Evolutionary conservation across 1,140 invertebrate genomes (phyloP), one percentile per base, ranked within the genome.

Genomic region (Campoletis sonorensis): DNA sequence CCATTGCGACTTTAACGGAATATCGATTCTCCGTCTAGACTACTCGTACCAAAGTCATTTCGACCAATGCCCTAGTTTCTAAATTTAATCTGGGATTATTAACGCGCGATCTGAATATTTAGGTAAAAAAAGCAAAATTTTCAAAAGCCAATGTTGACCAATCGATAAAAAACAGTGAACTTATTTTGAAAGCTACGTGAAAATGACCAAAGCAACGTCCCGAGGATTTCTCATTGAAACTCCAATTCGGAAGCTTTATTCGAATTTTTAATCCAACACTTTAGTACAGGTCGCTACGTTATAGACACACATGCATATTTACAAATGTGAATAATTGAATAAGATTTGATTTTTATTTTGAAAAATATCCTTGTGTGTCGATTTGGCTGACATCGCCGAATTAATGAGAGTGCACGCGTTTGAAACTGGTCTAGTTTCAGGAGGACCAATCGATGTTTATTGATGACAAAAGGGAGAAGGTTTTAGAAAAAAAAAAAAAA

Each of bases 351-450:
- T 70, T 68, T n/a, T n/a, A n/a, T 77, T 73, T 81, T 54, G n/a
- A 75, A 37, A 68, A n/a, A 27, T n/a, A 79, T 79, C 33, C 72
- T 27, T 33, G 18, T 76, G 76, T 76, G 30, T 30, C 10, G 30
- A 81, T 33, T 37, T 64, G 73, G 73, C 70, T 70, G 68, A 54
- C 10, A 78, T 81, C 51, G 61, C 70, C 75, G 76, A 81, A 75
- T 26, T 40, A 49, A 26, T 67, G 51, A 40, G 23, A 40, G 23
- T 64, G 51, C 54, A 61, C 72, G 67, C 33, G 26, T 79, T 26
- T 51, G 40, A 80, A 61, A 79, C 58, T 81, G 82, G 70, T 81
- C 77, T 81, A 79, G 80, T 81, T 83, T 83, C 80, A 73, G 79
- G 80, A 81, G 80, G 49, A 77, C 75, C 75, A 33, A 54, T 73